phyloP scores from a whole-genome alignment of 2,888 invertebrate genomes.

The Palloptera scutellata region DNA sequence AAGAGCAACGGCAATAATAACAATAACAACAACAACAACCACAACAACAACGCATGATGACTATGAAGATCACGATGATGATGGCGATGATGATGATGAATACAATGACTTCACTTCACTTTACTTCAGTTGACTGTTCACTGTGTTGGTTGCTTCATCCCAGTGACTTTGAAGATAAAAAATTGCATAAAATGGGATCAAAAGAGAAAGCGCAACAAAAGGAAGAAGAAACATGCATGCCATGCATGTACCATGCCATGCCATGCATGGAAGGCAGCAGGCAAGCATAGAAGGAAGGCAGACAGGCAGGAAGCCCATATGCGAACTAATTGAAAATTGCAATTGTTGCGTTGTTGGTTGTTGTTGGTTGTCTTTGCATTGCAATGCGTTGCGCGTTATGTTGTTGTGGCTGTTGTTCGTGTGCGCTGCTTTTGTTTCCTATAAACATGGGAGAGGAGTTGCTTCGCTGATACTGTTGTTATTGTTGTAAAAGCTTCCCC shows the following conservation, averaged over 20 bases:
- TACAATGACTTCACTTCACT: not conserved
- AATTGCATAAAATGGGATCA: constrained; percentile 5
- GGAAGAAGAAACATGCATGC: not conserved
- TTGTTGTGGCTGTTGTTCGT: not conserved
- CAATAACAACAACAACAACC: not conserved
- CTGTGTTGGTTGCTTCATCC: not conserved
- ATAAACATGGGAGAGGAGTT: no score
- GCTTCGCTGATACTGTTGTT: no score
- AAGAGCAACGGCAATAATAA: no score
- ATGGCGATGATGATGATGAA: no score
- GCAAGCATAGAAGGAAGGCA: constrained; percentile 10
- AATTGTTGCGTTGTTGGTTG: constrained; percentile 19
- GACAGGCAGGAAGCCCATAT: constrained; percentile 33
- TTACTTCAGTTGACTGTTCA: not conserved
- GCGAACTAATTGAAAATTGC: constrained; percentile 29
- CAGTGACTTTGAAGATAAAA: no score
- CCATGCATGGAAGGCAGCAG: constrained; percentile 22
- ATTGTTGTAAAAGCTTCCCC: no score
- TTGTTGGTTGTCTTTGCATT: not conserved
- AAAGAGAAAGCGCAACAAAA: not conserved
- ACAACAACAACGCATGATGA: no score
- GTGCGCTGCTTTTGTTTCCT: no score
- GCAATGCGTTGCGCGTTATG: no score
- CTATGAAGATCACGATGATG: not conserved
- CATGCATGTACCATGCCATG: constrained; percentile 35